Base-by-base conservation (phyloP, 2,797 vertebrate genomes). In the Tamandua tetradactyla region DNA sequence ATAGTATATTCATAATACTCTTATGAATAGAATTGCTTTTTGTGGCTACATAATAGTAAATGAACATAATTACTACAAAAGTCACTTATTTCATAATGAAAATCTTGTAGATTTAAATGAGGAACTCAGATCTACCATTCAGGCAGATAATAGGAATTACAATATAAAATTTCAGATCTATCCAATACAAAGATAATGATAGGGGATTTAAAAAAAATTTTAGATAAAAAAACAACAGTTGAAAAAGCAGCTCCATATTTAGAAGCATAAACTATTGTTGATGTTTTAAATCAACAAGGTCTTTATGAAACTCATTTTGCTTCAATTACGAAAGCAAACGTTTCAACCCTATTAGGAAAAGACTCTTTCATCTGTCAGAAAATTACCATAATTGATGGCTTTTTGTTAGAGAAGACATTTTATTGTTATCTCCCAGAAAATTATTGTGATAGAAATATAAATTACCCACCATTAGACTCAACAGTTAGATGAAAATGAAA, bases 1-100 rank as follows among this genome's bases (percentile, higher is more conserved):
- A n/a, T n/a, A n/a, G n/a, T n/a, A n/a, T n/a, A n/a, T n/a, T n/a
- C n/a, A n/a, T n/a, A n/a, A n/a, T n/a, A n/a, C n/a, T 64, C 59
- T 37, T 86, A 82, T 86, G 14, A 82, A 42, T 72, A 42, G 71
- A 83, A 76, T 78, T 76, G 71, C 30, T 85, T 95, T 85, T 95
- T 71, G 37, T n/a, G 27, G 23, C 25, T 84, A 66, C 1, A 4
- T 52, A 81, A 66, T 20, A 30, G 25, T 49, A 76, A 47, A 35
- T 44, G 59, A 61, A 55, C 11, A 57, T 91, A 69, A n/a, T 88
- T 71, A 69, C n/a, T 81, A 61, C 20, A 89, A 62, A 81, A 8
- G 5, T 35, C 27, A 88, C 1, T 75, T 75, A 8, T 44, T 25
- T 20, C 25, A 75, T 40, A 83, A 79, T 83, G n/a, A 62, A 91